These are phyloP conservation scores for Orchestia grillus DNA, from an alignment of 1,140 invertebrate species.

Conservation along the genomic window DNA sequence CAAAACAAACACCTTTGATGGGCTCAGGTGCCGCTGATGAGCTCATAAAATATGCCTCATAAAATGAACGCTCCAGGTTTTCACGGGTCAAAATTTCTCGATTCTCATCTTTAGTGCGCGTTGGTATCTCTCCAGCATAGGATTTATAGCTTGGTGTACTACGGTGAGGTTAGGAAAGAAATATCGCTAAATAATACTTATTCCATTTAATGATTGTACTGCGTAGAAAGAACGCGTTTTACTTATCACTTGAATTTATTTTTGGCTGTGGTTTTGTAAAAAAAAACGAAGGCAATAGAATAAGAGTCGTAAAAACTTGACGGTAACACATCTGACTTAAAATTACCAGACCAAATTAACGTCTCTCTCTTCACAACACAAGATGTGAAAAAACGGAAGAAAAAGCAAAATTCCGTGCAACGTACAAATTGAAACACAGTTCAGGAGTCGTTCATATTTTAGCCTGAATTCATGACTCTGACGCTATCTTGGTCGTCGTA, in stretches of 20 bases:
- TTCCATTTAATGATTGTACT: background rate
- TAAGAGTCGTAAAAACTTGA: background rate
- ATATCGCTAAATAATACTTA: background rate
- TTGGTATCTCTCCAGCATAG: background rate
- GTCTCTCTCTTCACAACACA: background rate
- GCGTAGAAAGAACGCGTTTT: background rate
- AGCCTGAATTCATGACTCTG: constrained; percentile 1
- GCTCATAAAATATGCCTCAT: background rate
- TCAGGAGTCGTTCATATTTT: background rate
- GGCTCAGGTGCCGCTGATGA: background rate
- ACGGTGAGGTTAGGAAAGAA: background rate
- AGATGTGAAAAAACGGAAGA: background rate
- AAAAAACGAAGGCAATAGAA: background rate
- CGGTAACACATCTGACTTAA: background rate
- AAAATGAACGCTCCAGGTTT: constrained; percentile 19
- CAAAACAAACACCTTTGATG: constrained; percentile 53
- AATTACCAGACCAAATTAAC: background rate
- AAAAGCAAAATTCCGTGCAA: background rate
- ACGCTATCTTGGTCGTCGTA: constrained; percentile 28
- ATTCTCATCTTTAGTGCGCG: background rate
- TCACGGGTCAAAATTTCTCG: background rate
- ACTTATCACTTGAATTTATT: background rate
- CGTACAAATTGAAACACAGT: background rate
- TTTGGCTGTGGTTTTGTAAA: background rate
- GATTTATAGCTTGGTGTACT: background rate